Evolutionary conservation across 2,888 invertebrate genomes (phyloP).

Genomic region (Hymenopus coronatus): DNA sequence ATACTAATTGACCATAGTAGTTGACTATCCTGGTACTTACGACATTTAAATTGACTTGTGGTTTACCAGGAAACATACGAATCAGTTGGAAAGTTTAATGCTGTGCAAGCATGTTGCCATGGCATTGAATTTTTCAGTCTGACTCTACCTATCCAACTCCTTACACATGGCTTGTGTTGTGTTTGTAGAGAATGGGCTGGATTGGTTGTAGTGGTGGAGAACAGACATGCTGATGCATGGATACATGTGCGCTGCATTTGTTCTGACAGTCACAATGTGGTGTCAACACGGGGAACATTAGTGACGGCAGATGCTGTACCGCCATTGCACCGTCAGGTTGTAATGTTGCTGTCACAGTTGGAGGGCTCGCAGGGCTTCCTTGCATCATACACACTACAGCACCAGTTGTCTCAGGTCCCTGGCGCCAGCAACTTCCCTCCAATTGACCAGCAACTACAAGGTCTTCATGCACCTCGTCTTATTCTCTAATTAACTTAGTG

Average conservation of each 20-base stretch:
- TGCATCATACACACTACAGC: not conserved
- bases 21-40: too few relatives aligned
- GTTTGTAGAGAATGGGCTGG: not conserved
- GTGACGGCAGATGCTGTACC: not conserved
- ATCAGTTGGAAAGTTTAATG: too few relatives aligned
- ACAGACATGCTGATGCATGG: not conserved
- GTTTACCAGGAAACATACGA: too few relatives aligned
- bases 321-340: not conserved
- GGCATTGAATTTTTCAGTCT: too few relatives aligned
- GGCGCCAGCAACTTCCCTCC: not conserved
- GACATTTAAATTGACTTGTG: too few relatives aligned
- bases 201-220: not conserved
- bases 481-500: not conserved
- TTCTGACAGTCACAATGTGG: not conserved
- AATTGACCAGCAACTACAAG: not conserved
- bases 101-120: too few relatives aligned
- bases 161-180: too few relatives aligned
- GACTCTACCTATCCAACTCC: too few relatives aligned
- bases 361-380: not conserved
- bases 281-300: not conserved
- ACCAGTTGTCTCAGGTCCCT: not conserved
- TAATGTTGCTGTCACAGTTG: not conserved
- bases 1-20: too few relatives aligned
- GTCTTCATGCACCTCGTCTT: not conserved
- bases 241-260: not conserved